These are phyloP conservation scores for Drosophila suzukii DNA, from an alignment of 1,140 invertebrate species.

Conservation along the genomic window DNA sequence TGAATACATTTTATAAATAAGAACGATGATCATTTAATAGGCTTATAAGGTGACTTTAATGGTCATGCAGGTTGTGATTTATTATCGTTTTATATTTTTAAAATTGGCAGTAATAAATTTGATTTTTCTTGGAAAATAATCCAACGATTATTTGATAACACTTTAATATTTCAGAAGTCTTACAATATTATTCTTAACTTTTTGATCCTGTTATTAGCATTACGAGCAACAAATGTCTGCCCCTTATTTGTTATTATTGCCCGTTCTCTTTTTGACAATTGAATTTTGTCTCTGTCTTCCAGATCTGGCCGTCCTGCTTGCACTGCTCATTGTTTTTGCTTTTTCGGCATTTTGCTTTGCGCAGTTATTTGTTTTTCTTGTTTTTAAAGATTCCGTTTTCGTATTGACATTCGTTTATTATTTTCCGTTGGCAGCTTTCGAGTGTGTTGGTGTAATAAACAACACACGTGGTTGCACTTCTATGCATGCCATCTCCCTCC, in stretches of 20 bases:
- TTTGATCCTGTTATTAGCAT: neutral
- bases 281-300: constrained; percentile 7
- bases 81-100: neutral
- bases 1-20: neutral
- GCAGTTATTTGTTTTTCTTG: constrained; percentile 81
- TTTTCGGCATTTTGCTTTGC: constrained; percentile 75
- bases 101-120: neutral
- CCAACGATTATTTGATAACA: neutral
- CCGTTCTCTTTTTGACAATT: constrained; percentile 25
- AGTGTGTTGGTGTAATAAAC: constrained; percentile 64
- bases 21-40: neutral
- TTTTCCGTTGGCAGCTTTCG: constrained; percentile 24
- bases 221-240: constrained; percentile 15
- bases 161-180: neutral
- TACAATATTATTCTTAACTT: neutral
- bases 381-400: constrained; percentile 75
- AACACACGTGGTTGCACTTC: constrained; percentile 79
- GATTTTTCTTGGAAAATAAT: neutral
- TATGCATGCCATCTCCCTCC: constrained; percentile 32
- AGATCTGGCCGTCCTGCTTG: constrained; percentile 4
- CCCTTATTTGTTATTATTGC: constrained; percentile 14
- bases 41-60: neutral
- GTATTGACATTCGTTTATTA: constrained; percentile 73
- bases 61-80: neutral
- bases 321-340: constrained; percentile 40